Evolutionary conservation across 2,797 vertebrate species (phyloP), one percentile per base, ranked within the genome.

Genomic region (Hippoglossus hippoglossus): DNA sequence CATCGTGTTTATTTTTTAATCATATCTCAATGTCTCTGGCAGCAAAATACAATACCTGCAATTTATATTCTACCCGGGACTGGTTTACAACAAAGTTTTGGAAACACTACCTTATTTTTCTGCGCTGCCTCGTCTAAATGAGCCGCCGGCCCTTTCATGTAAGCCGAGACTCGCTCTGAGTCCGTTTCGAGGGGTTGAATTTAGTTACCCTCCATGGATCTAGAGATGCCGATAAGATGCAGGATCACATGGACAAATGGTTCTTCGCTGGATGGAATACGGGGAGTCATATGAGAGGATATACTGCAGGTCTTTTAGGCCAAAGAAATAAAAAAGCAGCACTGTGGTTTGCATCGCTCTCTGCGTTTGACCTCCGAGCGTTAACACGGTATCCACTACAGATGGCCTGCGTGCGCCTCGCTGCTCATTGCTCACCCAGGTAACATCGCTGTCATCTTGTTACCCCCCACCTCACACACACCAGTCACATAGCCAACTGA

Each of bases 371-470:
- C 93, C 94, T 93, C 90, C 82, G 84, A 82, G 84, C 58, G 44
- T 61, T 51, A 74, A 75, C 70, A 63, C 47, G 52, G 77, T 41
- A 81, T 80, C 75, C 79, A 70, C 87, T 82, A 63, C 94, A 93
- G 92, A 95, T 94, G 92, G 92, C 77, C 79, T 44, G 86, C 80
- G 52, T 78, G 86, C 73, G 83, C 91, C 79, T 91, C 83, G 26
- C 66, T 91, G 91, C 87, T 88, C 89, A 92, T 88, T 86, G 85
- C 80, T 91, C 87, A 89, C 75, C 77, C 81, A 89, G 85, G 84
- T 91, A 89, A 83, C 83, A 84, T 77, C 36, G 31, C 84, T 86
- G 88, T 91, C 88, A 91, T 85, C 88, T 89, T 89, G 84, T 86
- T 85, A 87, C 79, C 83, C 76, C 82, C 47, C 21, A 46, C 70